Base-by-base conservation (phyloP, 2,888 invertebrate species). In the Acanthosepion lycidas region DNA sequence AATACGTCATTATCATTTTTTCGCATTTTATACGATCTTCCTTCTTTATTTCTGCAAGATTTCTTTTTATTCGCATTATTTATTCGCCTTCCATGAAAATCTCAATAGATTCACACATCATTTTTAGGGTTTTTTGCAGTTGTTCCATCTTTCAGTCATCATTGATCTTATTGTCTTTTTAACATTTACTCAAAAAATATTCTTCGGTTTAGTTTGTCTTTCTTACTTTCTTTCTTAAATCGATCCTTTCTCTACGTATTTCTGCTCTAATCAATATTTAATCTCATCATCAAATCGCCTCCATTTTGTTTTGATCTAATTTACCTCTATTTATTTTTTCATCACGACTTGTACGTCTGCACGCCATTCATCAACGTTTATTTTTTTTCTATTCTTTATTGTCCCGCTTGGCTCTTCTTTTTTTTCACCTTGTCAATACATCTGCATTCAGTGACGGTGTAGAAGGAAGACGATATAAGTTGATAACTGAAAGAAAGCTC, bases 241-340 rank as follows among this genome's bases (percentile, higher is more conserved):
- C 78, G 78, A 78, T 78, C 6, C 28, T 78, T 78, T 78, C 28
- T n/a, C 64, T 28, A 78, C 2, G 78, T 28, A 26, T 78, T 78
- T n/a, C 28, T 28, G 28, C 78, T 9, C 78, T 78, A 78, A 78
- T 78, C 78, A 78, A 78, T 78, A 28, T 78, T 78, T 78, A 78
- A 78, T 78, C 78, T 78, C 78, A 78, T 78, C 78, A 78, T 78
- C 78, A 78, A 78, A 78, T 78, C 78, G n/a, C 9, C 78, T 28
- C 78, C 78, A 78, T 78, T 78, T 78, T 78, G 26, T 78, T 78
- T 78, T 28, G 78, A 78, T 78, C 78, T 78, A 78, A 78, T 78
- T 78, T 78, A 28, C n/a, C 28, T 78, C 28, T 28, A 78, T 78
- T 78, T 78, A 78, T 78, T 78, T 78, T 78, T 78, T 78, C 28